Conservation (phyloP, 2,888 invertebrate genomes). For the Melangyna quadrimaculata region DNA sequence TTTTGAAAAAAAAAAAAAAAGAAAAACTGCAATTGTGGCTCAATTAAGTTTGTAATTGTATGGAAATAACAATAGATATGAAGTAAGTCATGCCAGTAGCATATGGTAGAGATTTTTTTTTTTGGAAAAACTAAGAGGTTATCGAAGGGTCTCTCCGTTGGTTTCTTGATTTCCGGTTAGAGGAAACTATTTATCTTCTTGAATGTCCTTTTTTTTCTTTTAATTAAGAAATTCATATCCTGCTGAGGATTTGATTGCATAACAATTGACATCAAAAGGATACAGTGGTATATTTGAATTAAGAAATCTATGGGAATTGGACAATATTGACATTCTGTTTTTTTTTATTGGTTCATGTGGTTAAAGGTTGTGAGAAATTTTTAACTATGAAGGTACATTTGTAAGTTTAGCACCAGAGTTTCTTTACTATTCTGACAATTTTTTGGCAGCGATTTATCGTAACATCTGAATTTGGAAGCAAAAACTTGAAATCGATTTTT, state of each 20-base stretch:
- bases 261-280: neutral
- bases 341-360: conserved; percentile 19
- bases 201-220: neutral
- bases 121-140: conserved; percentile 6
- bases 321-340: conserved; percentile 13
- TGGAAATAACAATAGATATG: conserved; percentile 1
- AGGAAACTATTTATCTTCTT: neutral
- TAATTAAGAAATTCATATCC: conserved; percentile 34
- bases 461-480: no score
- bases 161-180: conserved; percentile 29
- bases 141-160: neutral
- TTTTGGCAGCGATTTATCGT: no score
- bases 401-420: no score
- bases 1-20: neutral
- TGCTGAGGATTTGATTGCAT: neutral
- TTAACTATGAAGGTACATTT: no score
- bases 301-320: neutral
- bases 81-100: conserved; percentile 35
- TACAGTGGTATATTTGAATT: conserved; percentile 9
- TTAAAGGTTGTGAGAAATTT: conserved; percentile 42
- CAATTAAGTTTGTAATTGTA: conserved; percentile 63
- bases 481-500: no score
- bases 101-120: conserved; percentile 22
- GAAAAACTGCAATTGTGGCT: conserved; percentile 40
- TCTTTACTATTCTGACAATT: no score